Evolutionary conservation across 2,888 invertebrate species (phyloP), one percentile per base, ranked within the genome.

Genomic region (Dryobota labecula): DNA sequence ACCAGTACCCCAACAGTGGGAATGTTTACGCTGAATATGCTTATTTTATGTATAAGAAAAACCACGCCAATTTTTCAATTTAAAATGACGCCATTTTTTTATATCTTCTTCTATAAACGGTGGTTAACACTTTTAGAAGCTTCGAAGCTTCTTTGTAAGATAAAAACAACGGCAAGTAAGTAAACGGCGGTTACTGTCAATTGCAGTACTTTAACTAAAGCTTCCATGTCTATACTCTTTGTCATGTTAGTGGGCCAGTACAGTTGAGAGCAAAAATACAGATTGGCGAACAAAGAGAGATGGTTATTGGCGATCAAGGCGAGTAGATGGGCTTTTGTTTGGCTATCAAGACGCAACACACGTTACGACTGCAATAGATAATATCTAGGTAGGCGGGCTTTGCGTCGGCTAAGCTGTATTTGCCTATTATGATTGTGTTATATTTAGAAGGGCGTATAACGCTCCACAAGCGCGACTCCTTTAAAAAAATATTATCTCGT

Each of bases 291-390:
- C 90, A 91, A 92, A 88, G 87, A 82, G 18, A 36, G 71, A 72
- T 73, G 87, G 87, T 87, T 88, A 91, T 87, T 90, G 85, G 79
- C 78, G 64, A 80, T 86, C 90, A 92, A 92, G 91, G 90, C 83
- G 78, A 89, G 76, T 78, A 76, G 43, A 41, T 70, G 62, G 69
- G 69, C 81, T 85, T 89, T 90, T 92, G 91, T 91, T 87, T 83
- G 86, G 78, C 66, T 82, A 86, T 89, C 82, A 87, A 87, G 82
- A 80, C 47, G 74, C 73, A 71, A 58, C 36, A 11, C 62, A 83
- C 61, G 64, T 63, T 47, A 41, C 18, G 27, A 41, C 4, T 69
- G 60, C 70, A 64, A 53, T 66, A 66, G 60, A 58, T 70, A n/a
- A 71, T 51, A 51, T 58, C 47, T 76, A 56, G 8, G 51, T 36